These are phyloP conservation scores for Cheilosia pagana DNA, from an alignment of 2,888 invertebrate genomes.

Conservation along the genomic window DNA sequence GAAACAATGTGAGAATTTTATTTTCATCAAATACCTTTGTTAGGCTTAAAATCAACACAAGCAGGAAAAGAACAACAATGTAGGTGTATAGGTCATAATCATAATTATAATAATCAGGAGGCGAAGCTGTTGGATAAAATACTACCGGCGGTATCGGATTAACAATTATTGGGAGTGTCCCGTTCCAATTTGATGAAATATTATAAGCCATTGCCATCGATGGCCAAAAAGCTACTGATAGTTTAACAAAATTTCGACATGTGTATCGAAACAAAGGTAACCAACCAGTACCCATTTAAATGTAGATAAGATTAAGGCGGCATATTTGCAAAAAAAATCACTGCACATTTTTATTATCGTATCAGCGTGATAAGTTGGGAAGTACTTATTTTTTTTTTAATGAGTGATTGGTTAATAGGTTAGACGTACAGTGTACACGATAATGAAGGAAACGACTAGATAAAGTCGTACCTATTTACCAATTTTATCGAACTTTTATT, in stretches of 20 bases:
- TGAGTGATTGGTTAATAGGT: constrained; percentile 32
- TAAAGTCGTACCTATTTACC: constrained; percentile 19
- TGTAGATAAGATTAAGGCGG: constrained; percentile 32
- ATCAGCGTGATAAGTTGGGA: constrained; percentile 30
- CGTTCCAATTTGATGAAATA: neutral
- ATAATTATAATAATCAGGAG: neutral
- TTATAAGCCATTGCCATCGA: constrained; percentile 29
- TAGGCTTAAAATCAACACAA: constrained; percentile 7
- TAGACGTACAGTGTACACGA: neutral
- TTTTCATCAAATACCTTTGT: constrained; percentile 21
- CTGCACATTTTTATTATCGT: constrained; percentile 10
- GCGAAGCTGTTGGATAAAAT: constrained; percentile 9
- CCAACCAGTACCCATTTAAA: constrained; percentile 10
- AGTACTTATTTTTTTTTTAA: constrained; percentile 9
- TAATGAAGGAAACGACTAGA: constrained; percentile 21
- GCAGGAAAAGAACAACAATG: constrained; percentile 17
- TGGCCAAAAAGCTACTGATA: constrained; percentile 30
- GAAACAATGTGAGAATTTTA: too few species aligned
- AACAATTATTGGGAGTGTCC: neutral
- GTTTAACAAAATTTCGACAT: constrained; percentile 12
- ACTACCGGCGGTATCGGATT: neutral
- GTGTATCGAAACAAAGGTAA: neutral
- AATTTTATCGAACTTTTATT: constrained; percentile 1
- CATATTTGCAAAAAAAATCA: constrained; percentile 1
- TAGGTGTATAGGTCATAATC: constrained; percentile 16